Evolutionary conservation across 2,113 vertebrate genomes (phyloP).

Genomic region (Eurypyga helias): DNA sequence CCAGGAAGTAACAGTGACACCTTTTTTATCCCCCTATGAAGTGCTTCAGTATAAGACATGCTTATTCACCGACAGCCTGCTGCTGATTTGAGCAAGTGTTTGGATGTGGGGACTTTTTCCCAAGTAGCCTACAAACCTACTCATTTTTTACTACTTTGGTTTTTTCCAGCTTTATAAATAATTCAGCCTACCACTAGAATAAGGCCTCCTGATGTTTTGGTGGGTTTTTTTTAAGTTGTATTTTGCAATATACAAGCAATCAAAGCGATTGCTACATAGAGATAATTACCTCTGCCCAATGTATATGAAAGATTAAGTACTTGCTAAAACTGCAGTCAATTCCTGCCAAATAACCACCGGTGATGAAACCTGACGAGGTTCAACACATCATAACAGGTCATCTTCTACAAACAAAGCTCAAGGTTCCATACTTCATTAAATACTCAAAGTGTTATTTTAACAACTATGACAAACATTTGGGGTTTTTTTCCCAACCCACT

Average conservation of each 20-base stretch:
- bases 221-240: not conserved
- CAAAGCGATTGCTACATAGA: not conserved
- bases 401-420: slow-evolving; percentile 60
- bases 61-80: not conserved
- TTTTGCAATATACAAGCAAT: not conserved
- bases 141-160: not conserved
- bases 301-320: not conserved
- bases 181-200: not conserved
- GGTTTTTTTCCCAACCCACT: slow-evolving; percentile 18
- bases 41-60: not conserved
- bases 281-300: not conserved
- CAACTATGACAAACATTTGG: slow-evolving; percentile 31
- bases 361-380: slow-evolving; percentile 46
- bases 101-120: not conserved
- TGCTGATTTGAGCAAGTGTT: not conserved
- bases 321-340: not conserved
- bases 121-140: not conserved
- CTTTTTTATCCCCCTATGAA: not conserved
- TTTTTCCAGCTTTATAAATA: not conserved
- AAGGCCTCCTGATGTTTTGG: not conserved
- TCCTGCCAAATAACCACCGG: not conserved
- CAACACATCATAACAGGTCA: slow-evolving; percentile 40
- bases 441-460: slow-evolving; percentile 50
- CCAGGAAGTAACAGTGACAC: not conserved
- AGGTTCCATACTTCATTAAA: slow-evolving; percentile 62